Evolutionary conservation across 2,888 invertebrate genomes (phyloP).

Genomic region (Nomada ferruginata): DNA sequence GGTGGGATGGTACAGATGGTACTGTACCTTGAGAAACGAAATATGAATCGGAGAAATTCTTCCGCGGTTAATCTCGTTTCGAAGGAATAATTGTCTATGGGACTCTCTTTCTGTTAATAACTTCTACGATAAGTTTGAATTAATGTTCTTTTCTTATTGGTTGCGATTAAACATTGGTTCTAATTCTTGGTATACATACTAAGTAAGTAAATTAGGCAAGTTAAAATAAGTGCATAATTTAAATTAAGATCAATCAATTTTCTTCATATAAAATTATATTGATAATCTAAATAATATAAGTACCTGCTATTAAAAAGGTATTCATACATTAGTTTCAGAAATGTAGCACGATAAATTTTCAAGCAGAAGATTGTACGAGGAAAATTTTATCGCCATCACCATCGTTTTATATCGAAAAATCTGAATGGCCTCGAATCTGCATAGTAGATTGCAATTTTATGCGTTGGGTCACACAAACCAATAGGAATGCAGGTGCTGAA

Average conservation of each 20-base stretch:
- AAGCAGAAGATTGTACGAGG: not conserved
- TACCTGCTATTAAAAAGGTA: not conserved
- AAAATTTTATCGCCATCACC: not conserved
- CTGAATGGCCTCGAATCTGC: conserved; percentile 4
- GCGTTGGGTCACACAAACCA: not conserved
- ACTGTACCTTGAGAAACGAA: not conserved
- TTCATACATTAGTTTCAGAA: not conserved
- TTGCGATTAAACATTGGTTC: too few relatives aligned
- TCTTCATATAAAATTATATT: too few relatives aligned
- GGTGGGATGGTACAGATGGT: not conserved
- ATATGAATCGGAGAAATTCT: not conserved
- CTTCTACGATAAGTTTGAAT: too few relatives aligned
- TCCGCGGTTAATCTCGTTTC: not conserved
- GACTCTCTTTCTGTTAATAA: not conserved
- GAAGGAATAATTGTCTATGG: not conserved
- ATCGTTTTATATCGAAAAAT: not conserved
- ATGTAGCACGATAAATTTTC: not conserved
- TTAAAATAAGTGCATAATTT: too few relatives aligned
- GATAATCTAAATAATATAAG: too few relatives aligned
- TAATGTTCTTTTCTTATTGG: too few relatives aligned
- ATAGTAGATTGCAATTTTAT: conserved; percentile 1
- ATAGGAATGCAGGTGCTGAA: conserved; percentile 2
- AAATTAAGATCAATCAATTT: too few relatives aligned
- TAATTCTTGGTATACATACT: too few relatives aligned
- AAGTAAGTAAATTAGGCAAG: too few relatives aligned